phyloP scores from a whole-genome alignment of 1,140 invertebrate species.

The Drosophila sechellia region DNA sequence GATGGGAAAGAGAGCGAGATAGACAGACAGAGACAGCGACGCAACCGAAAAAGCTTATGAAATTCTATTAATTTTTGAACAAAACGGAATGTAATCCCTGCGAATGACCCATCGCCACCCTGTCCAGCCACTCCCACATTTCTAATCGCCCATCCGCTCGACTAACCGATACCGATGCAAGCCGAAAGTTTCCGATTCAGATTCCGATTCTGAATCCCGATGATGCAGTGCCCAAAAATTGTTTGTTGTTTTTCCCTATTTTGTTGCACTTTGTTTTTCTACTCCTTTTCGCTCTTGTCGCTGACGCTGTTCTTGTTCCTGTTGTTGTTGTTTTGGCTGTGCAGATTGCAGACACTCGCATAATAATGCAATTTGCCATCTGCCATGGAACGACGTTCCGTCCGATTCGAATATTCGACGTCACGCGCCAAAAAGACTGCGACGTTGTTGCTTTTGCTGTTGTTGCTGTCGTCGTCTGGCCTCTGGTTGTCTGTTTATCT shows the following conservation, averaged over 20 bases:
- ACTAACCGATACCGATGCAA: slow-evolving; percentile 19
- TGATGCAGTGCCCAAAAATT: slow-evolving; percentile 32
- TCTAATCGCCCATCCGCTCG: slow-evolving; percentile 43
- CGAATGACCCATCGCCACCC: slow-evolving; percentile 24
- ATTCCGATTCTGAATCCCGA: slow-evolving; percentile 9
- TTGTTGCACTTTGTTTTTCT: slow-evolving; percentile 78
- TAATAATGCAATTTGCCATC: slow-evolving; percentile 84
- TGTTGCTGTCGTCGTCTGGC: slow-evolving; percentile 40
- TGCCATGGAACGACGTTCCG: slow-evolving; percentile 47
- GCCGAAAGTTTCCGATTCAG: slow-evolving; percentile 20
- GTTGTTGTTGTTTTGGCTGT: slow-evolving; percentile 53
- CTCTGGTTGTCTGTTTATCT: slow-evolving; percentile 40
- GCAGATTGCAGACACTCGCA: slow-evolving; percentile 83
- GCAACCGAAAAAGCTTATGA: slow-evolving; percentile 73
- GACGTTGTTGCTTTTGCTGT: slow-evolving; percentile 29
- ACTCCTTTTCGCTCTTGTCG: slow-evolving; percentile 17
- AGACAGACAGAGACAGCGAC: slow-evolving; percentile 30
- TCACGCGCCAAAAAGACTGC: slow-evolving; percentile 80
- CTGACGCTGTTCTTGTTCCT: slow-evolving; percentile 13
- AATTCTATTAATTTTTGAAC: slow-evolving; percentile 84
- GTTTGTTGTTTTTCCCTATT: slow-evolving; percentile 71
- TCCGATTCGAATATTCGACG: slow-evolving; percentile 55
- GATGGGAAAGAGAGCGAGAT: slow-evolving; percentile 7
- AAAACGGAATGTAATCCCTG: slow-evolving; percentile 76
- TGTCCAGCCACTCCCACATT: slow-evolving; percentile 11